Evolutionary conservation across 2,888 invertebrate species (phyloP).

Genomic region (Ceratothoa steindachneri): DNA sequence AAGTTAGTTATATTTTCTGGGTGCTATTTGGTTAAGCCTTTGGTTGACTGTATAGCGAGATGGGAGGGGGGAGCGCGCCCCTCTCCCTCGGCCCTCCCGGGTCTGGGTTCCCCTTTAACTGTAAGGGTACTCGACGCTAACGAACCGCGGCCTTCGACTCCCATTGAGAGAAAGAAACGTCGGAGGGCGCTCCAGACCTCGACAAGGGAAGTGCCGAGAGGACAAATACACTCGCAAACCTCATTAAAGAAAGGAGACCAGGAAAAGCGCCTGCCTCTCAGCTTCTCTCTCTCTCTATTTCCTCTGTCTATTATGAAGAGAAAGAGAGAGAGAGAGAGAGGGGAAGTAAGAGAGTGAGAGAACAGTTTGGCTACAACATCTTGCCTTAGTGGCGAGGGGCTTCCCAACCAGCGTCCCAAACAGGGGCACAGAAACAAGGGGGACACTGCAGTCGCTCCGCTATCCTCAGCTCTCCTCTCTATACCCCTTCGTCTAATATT

Average conservation of each 20-base stretch:
- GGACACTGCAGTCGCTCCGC: no score
- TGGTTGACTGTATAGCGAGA: neutral
- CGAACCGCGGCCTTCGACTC: constrained; percentile 1
- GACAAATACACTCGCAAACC: constrained; percentile 8
- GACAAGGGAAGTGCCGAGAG: constrained; percentile 12
- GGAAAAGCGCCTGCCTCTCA: neutral
- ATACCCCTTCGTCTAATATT: no score
- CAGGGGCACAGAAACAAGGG: no score
- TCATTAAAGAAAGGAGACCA: constrained; percentile 7
- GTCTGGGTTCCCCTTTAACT: constrained; percentile 5
- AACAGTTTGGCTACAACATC: no score
- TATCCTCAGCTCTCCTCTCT: no score
- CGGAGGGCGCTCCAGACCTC: constrained; percentile 5
- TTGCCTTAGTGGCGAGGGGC: no score
- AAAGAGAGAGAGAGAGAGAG: neutral
- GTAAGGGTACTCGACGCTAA: constrained; percentile 6
- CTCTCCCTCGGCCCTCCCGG: no score
- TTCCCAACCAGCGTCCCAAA: no score
- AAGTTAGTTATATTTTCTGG: neutral
- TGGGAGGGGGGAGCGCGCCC: neutral
- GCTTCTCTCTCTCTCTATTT: neutral
- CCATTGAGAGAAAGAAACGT: constrained; percentile 12
- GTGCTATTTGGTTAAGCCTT: constrained; percentile 1
- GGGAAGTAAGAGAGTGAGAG: no score
- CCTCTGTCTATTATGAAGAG: no score